Base-by-base conservation (phyloP, 2,797 vertebrate species). In the Synaphobranchus kaupii region DNA sequence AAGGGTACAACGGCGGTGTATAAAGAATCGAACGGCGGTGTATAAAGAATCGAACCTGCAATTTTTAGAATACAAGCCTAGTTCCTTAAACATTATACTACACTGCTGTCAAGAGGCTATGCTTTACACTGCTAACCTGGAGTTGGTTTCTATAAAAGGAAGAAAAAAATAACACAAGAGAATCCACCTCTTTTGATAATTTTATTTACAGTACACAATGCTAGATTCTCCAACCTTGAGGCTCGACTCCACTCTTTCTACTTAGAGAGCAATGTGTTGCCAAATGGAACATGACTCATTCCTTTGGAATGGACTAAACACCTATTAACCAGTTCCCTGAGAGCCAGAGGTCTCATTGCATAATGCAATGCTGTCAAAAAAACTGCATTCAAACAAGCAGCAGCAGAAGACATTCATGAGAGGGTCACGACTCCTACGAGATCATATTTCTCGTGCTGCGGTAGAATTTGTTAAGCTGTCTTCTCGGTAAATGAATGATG, bases 211-310 rank as follows among this genome's bases (percentile, higher is more conserved):
- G 82, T 63, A 71, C 89, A 90, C 78, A 87, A 89, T 90, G 89
- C 92, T 89, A 86, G 71, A 83, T 80, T 90, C 58, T 87, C 71
- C 85, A 89, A 84, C 86, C 86, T 90, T 84, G 90, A 92, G 93
- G 89, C 88, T 87, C 89, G 91, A 90, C 89, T 91, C 91, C 91
- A 92, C 92, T 92, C 90, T 91, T 91, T 63, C 91, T 89, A 87
- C 89, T 90, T 93, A 81, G 80, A 92, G 91, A 88, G 93, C 91
- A 90, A 93, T 91, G 90, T 88, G 88, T 90, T 44, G 90, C 92
- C 93, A 91, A 92, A 92, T 90, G 89, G 90, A 91, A 90, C 78
- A 90, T 93, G 92, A 94, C 90, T 95, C 93, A 93, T 90, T 88
- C 87, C 87, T 90, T 91, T 89, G 48, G 91, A 93, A 87, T 86